These are phyloP conservation scores for Illadopsis cleaveri DNA, from an alignment of 2,113 vertebrate species.

Conservation along the genomic window DNA sequence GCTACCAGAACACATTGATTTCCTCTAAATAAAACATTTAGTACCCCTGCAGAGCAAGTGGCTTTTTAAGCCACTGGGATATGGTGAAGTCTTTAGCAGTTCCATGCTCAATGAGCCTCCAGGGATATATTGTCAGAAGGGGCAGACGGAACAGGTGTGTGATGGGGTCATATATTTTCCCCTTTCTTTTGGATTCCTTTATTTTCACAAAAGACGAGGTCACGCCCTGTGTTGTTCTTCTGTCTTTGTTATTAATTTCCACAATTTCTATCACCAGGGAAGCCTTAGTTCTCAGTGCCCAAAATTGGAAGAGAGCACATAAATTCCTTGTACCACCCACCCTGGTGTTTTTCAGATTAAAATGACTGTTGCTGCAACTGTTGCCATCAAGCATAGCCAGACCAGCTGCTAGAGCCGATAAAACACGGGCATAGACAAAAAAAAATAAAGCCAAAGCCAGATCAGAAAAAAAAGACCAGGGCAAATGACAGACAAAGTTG, in stretches of 20 bases:
- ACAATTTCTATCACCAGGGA: neutral
- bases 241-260: conserved; percentile 1
- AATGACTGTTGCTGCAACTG: conserved; percentile 20
- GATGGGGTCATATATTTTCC: conserved; percentile 1
- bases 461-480: neutral
- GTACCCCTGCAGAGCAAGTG: neutral
- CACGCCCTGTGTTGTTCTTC: neutral
- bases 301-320: neutral
- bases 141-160: neutral
- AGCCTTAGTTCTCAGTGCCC: neutral
- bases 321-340: conserved; percentile 2
- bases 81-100: neutral
- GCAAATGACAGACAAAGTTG: neutral
- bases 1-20: neutral
- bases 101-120: neutral
- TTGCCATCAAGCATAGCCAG: conserved; percentile 14
- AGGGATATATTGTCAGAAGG: neutral
- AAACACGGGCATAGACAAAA: neutral
- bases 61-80: neutral
- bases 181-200: conserved; percentile 9
- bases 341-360: neutral
- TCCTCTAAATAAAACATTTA: conserved; percentile 1
- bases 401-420: neutral
- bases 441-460: neutral
- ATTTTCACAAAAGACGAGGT: conserved; percentile 37